phyloP scores from a whole-genome alignment of 2,888 invertebrate genomes.

The Eucriotettix oculatus region DNA sequence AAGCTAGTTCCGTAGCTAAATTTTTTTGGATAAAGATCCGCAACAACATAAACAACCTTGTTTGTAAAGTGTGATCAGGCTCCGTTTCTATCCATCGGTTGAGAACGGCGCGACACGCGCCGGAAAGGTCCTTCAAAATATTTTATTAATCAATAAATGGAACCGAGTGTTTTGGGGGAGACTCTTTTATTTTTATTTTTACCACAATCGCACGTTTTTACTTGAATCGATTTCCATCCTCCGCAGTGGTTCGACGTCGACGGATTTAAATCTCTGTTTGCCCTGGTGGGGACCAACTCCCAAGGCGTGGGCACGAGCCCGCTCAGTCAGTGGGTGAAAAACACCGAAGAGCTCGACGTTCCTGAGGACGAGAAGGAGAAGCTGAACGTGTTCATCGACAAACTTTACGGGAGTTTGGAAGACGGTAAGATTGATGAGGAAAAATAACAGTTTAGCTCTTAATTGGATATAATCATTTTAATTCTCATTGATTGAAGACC shows the following conservation, averaged over 20 bases:
- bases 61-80: too few species aligned
- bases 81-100: too few species aligned
- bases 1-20: too few species aligned
- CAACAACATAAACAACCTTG: too few species aligned
- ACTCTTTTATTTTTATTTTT: conserved; percentile 4
- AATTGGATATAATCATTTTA: too few species aligned
- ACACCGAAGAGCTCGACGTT: conserved; percentile 49
- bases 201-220: neutral
- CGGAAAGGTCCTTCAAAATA: too few species aligned
- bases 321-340: conserved; percentile 71
- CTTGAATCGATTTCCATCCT: conserved; percentile 16
- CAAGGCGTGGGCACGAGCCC: conserved; percentile 91
- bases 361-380: conserved; percentile 46
- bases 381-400: conserved; percentile 61
- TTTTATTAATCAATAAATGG: too few species aligned
- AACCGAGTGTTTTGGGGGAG: too few species aligned
- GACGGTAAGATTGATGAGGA: conserved; percentile 36
- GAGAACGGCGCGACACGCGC: too few species aligned
- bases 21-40: too few species aligned
- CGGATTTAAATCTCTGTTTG: conserved; percentile 58
- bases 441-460: too few species aligned
- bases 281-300: conserved; percentile 74
- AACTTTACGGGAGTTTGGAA: conserved; percentile 66
- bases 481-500: too few species aligned
- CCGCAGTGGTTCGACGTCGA: conserved; percentile 61